These are phyloP conservation scores for Palaemon carinicauda DNA, from an alignment of 1,140 invertebrate genomes.

Conservation along the genomic window DNA sequence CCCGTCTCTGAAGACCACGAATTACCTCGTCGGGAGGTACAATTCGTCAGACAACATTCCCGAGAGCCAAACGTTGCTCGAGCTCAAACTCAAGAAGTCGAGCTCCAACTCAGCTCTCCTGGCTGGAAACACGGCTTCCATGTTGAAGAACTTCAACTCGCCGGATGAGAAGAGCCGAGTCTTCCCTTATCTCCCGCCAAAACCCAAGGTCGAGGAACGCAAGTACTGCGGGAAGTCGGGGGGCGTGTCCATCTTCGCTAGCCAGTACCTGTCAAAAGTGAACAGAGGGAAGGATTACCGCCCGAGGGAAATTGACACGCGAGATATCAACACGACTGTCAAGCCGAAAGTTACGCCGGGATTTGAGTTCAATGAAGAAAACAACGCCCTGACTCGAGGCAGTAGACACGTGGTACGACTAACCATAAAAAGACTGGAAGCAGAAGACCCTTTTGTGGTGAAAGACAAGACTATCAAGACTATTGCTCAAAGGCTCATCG, in stretches of 20 bases:
- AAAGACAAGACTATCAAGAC: conserved; percentile 53
- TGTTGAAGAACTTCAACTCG: neutral
- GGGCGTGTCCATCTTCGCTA: conserved; percentile 11
- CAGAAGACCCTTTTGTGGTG: conserved; percentile 32
- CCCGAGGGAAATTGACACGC: conserved; percentile 45
- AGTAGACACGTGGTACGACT: conserved; percentile 56
- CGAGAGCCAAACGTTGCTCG: neutral
- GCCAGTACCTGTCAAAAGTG: conserved; percentile 15
- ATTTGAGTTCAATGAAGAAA: conserved; percentile 4
- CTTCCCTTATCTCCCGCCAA: neutral
- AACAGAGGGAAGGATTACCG: conserved; percentile 13
- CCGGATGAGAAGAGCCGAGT: neutral
- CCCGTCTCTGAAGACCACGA: neutral
- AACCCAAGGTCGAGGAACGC: neutral
- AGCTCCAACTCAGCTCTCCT: conserved; percentile 6
- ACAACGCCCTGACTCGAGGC: conserved; percentile 27
- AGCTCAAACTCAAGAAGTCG: conserved; percentile 24
- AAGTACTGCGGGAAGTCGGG: conserved; percentile 18
- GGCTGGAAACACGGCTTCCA: neutral
- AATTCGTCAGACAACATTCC: conserved; percentile 28
- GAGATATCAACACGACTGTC: conserved; percentile 52
- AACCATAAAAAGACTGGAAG: conserved; percentile 49
- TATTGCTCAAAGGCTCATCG: conserved; percentile 54
- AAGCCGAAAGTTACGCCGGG: neutral
- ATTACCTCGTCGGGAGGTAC: neutral